Evolutionary conservation across 1,140 invertebrate species (phyloP).

Genomic region (Notospermus geniculatus): DNA sequence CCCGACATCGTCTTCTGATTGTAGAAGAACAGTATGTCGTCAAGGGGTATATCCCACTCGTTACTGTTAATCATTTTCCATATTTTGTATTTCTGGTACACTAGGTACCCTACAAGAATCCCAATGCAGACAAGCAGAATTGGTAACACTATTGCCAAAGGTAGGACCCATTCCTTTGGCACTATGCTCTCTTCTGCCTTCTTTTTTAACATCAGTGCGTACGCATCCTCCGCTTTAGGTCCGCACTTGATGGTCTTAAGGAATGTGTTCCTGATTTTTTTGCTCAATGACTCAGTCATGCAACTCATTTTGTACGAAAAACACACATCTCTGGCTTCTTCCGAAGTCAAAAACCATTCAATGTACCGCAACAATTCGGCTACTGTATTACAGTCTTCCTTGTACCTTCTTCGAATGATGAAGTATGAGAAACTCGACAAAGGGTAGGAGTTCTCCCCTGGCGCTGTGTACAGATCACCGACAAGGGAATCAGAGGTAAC

Average conservation of each 20-base stretch:
- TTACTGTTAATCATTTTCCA: slow-evolving; percentile 31
- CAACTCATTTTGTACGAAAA: slow-evolving; percentile 26
- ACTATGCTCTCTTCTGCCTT: slow-evolving; percentile 23
- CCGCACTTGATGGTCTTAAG: slow-evolving; percentile 32
- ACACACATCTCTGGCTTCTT: slow-evolving; percentile 17
- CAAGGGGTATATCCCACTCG: slow-evolving; percentile 39
- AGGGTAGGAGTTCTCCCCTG: slow-evolving; percentile 28
- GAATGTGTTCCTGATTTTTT: slow-evolving; percentile 18
- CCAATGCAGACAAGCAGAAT: slow-evolving; percentile 14
- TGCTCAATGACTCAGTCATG: slow-evolving; percentile 19
- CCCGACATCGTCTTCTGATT: slow-evolving; percentile 19
- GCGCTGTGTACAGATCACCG: slow-evolving; percentile 22
- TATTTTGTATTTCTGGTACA: slow-evolving; percentile 18
- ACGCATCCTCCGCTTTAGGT: slow-evolving; percentile 20
- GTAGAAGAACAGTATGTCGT: slow-evolving; percentile 39
- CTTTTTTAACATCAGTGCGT: slow-evolving; percentile 23
- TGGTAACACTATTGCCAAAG: slow-evolving; percentile 21
- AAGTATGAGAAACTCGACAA: slow-evolving; percentile 39
- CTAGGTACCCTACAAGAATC: slow-evolving; percentile 18
- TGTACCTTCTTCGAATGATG: slow-evolving; percentile 28
- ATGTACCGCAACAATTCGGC: slow-evolving; percentile 41
- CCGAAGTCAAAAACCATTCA: slow-evolving; percentile 30
- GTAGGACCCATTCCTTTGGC: slow-evolving; percentile 26
- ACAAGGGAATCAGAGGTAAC: slow-evolving; percentile 13
- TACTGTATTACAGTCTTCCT: slow-evolving; percentile 29